Evolutionary conservation across 2,113 vertebrate genomes (phyloP).

Genomic region (Haliaeetus leucogaster): DNA sequence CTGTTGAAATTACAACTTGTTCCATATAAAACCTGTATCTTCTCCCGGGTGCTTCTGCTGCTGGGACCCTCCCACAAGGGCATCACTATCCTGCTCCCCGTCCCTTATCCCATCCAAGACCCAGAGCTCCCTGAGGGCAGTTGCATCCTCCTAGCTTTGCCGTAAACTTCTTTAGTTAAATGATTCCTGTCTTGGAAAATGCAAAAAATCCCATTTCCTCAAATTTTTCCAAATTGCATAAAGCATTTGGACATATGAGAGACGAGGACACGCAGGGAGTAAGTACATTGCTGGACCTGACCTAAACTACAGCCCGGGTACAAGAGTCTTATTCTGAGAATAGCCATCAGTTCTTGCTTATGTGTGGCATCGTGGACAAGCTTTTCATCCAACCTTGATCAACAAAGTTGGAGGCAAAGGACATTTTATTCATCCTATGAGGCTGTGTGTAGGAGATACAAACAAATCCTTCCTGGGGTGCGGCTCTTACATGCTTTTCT

Average conservation of each 20-base stretch:
- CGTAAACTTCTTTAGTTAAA: background rate
- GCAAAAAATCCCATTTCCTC: background rate
- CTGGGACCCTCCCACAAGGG: background rate
- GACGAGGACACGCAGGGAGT: rapidly evolving
- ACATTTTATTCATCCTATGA: background rate
- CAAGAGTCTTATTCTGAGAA: background rate
- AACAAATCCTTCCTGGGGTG: background rate
- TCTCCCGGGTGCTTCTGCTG: background rate
- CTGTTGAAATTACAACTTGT: background rate
- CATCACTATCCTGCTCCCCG: rapidly evolving
- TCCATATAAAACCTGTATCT: background rate
- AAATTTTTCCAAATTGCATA: background rate
- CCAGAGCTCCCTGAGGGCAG: background rate
- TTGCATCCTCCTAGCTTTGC: background rate
- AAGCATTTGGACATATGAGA: background rate
- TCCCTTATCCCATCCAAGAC: background rate
- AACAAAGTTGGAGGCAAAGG: background rate
- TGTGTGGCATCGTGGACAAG: background rate
- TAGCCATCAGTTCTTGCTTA: background rate
- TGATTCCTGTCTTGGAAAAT: background rate
- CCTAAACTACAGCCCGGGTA: background rate
- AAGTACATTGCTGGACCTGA: background rate
- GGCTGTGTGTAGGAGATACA: background rate
- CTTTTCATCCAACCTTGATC: background rate
- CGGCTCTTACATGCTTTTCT: background rate